Evolutionary conservation across 2,888 invertebrate species (phyloP), one percentile per base, ranked within the genome.

Genomic region (Galerucella calmariensis): DNA sequence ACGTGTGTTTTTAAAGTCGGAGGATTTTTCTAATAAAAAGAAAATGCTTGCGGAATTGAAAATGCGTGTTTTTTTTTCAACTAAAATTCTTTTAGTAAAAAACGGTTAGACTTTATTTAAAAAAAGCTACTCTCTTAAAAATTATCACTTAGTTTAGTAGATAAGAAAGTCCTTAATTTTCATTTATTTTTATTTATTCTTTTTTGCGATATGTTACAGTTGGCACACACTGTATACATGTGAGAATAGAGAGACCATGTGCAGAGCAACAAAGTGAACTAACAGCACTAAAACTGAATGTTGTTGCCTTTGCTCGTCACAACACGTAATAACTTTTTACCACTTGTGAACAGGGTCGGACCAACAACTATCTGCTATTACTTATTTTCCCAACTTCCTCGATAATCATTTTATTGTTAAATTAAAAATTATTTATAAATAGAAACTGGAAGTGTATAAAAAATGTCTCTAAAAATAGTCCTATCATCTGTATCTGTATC

Each of bases 1-100:
- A 5, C n/a, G n/a, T 6, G 51, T 51, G 51, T n/a, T n/a, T 51
- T 51, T 51, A 2, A 14, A 14, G n/a, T n/a, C n/a, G 14, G 51
- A 51, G 51, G 51, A 51, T 51, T 51, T 51, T 51, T 51, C 51
- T n/a, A 51, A 51, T 51, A 51, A 51, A 51, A 51, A 51, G 51
- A 14, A 51, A 51, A 51, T 51, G 51, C 51, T n/a, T 8, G n/a
- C 4, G 51, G 51, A 51, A 51, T 51, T 51, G 51, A 51, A 51
- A 51, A 51, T 51, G n/a, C n/a, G n/a, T 51, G 51, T 51, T 51
- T 10, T 51, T 2, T 51, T 14, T 12, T 48, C 14, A 4, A n/a
- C 14, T 48, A 14, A 51, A n/a, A n/a, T 51, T 14, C 14, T 12
- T 14, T n/a, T 51, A 12, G 14, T 48, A 10, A 11, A 46, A 3